Base-by-base conservation (phyloP, 2,888 invertebrate genomes). In the Prosapia bicincta region DNA sequence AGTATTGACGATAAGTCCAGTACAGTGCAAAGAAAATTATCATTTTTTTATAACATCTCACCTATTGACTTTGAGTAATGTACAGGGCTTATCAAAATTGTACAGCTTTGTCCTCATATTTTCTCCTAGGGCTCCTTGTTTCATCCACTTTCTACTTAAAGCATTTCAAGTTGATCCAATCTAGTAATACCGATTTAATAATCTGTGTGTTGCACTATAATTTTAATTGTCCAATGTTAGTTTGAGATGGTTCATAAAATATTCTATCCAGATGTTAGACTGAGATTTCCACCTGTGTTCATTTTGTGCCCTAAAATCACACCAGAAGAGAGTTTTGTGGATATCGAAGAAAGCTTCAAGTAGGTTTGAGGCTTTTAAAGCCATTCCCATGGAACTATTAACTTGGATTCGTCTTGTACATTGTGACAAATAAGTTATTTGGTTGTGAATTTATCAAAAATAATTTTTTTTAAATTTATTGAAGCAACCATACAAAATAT, bases 351-450 rank as follows among this genome's bases (percentile, higher is more conserved):
- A 93, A 93, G 94, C 94, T 94, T 94, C 94, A 94, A 93, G 90
- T 90, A 88, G 89, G 90, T 93, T 95, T 95, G 95, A 95, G 94
- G 95, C 94, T 95, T 95, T 95, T 94, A 93, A 90, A 90, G 91
- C 91, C 90, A 92, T 89, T n/a, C 89, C 92, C 90, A 91, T 91
- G 95, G 94, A 96, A 96, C 94, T 96, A 96, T 96, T 96, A 96
- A 95, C 94, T 96, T 97, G 92, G 97, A 97, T 92, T 93, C 97
- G 91, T 95, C 95, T 91, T 94, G 96, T 93, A 95, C 97, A 91
- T 93, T 97, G 93, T 95, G 95, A 91, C 96, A 97, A n/a, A n/a
- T n/a, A n/a, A 94, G 94, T 93, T 94, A 94, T 92, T 94, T 97
- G 89, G 95, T 97, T 90, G 91, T 92, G 88, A 95, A 94, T 90